These are phyloP conservation scores for Eumerus sabulonum DNA, from an alignment of 2,888 invertebrate genomes.

Conservation along the genomic window DNA sequence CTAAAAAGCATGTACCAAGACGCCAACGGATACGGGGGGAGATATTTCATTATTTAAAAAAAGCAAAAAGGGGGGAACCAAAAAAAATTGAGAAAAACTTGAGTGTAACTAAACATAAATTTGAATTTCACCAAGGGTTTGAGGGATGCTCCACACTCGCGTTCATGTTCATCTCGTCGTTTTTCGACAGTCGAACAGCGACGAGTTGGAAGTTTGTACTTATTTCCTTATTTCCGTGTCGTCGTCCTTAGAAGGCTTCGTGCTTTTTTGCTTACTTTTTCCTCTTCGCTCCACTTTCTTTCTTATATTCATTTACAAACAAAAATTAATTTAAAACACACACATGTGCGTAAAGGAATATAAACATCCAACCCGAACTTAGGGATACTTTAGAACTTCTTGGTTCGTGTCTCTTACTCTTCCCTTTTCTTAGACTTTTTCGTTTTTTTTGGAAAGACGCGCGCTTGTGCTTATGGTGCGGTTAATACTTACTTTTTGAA, in stretches of 20 bases:
- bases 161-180: too few species aligned
- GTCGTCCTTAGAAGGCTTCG: constrained; percentile 62
- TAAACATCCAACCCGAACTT: constrained; percentile 62
- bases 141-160: neutral
- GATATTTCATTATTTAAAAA: constrained; percentile 77
- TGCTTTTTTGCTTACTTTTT: too few species aligned
- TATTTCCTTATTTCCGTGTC: constrained; percentile 42
- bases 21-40: constrained; percentile 36
- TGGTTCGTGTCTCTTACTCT: constrained; percentile 4
- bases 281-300: neutral
- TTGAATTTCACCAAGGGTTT: constrained; percentile 44
- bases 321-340: constrained; percentile 68
- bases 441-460: constrained; percentile 5
- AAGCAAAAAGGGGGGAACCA: constrained; percentile 5
- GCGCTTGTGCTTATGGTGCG: constrained; percentile 28
- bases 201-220: constrained; percentile 55
- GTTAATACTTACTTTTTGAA: constrained; percentile 27
- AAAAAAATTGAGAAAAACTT: constrained; percentile 72
- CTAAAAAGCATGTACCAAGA: constrained; percentile 24
- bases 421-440: too few species aligned
- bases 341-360: constrained; percentile 60
- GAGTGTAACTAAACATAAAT: constrained; percentile 68
- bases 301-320: constrained; percentile 64
- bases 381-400: constrained; percentile 56
- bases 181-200: neutral